Evolutionary conservation across 2,113 vertebrate genomes (phyloP).

Genomic region (Lepidothrix coronata): DNA sequence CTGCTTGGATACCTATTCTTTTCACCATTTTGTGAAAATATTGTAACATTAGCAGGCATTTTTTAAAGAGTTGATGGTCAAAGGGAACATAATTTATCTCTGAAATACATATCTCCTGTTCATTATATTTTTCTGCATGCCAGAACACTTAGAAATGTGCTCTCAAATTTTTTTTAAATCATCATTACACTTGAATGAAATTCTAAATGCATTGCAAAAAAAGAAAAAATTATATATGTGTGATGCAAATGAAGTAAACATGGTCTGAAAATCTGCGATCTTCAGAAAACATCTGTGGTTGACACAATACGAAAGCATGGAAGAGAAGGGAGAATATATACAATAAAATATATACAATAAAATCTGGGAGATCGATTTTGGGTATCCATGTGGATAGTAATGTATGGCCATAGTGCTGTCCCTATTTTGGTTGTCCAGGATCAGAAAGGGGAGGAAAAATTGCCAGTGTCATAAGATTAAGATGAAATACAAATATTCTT

Average conservation of each 20-base stretch:
- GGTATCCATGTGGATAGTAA: accelerated
- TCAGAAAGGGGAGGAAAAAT: not conserved
- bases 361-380: not conserved
- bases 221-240: not conserved
- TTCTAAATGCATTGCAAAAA: not conserved
- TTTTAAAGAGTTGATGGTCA: not conserved
- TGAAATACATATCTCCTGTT: not conserved
- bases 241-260: not conserved
- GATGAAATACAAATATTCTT: not conserved
- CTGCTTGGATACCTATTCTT: not conserved
- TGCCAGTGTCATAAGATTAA: not conserved
- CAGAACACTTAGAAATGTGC: not conserved
- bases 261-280: not conserved
- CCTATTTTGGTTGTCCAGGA: not conserved
- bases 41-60: not conserved
- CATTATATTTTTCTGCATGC: not conserved
- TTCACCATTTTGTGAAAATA: not conserved
- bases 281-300: not conserved
- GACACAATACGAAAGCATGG: not conserved
- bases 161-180: not conserved
- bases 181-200: not conserved
- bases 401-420: not conserved
- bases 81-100: not conserved
- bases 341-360: not conserved
- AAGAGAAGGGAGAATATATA: not conserved